Conservation (phyloP, 2,888 invertebrate species). For the Apoderus coryli region DNA sequence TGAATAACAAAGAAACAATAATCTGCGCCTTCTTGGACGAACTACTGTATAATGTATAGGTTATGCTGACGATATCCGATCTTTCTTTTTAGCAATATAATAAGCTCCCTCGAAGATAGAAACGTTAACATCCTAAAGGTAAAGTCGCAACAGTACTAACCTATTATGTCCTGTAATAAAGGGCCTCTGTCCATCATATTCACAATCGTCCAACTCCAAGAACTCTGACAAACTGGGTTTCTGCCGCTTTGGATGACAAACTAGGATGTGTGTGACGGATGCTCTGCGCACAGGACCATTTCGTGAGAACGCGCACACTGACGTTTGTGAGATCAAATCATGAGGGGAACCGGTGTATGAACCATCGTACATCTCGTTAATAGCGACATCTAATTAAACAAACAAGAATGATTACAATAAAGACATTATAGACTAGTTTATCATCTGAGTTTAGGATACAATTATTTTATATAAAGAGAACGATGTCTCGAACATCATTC, state of each 20-base stretch:
- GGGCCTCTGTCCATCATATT: conserved; percentile 71
- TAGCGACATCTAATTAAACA: conserved; percentile 87
- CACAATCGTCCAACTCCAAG: conserved; percentile 73
- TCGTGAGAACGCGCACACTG: conserved; percentile 55
- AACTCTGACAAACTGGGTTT: conserved; percentile 73
- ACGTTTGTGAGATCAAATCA: conserved; percentile 63
- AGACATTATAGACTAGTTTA: no score
- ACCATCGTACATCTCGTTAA: conserved; percentile 90
- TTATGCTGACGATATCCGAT: no score
- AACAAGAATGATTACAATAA: no score
- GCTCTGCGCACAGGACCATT: conserved; percentile 57
- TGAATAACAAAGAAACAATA: no score
- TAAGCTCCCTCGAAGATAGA: no score
- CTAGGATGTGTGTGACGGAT: conserved; percentile 62
- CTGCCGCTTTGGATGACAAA: conserved; percentile 53
- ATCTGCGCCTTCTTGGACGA: no score
- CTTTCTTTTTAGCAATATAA: no score
- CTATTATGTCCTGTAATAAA: conserved; percentile 51
- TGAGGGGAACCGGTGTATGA: conserved; percentile 90
- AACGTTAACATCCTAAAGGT: no score
- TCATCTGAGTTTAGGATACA: no score
- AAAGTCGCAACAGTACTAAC: conserved; percentile 8
- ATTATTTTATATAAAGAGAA: no score
- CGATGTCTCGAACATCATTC: no score
- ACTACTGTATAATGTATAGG: no score